Conservation (phyloP, 2,888 invertebrate genomes). For the Limnephilus lunatus region DNA sequence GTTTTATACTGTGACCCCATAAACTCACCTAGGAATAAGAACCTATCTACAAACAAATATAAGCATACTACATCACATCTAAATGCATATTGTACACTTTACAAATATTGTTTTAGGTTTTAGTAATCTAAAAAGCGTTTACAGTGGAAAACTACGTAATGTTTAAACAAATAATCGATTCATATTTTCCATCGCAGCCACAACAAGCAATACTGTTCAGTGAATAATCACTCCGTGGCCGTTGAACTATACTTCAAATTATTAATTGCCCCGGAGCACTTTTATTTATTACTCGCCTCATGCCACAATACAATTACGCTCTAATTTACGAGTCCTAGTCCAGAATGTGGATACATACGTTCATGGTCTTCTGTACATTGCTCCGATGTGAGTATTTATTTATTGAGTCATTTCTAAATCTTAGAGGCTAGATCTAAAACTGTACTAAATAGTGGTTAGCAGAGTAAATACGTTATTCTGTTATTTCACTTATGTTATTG, state of each 20-base stretch:
- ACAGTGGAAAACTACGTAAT: not conserved
- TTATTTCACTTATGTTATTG: not conserved
- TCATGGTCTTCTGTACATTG: constrained; percentile 1
- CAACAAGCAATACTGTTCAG: constrained; percentile 27
- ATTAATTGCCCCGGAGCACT: constrained; percentile 45
- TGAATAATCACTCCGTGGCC: constrained; percentile 34
- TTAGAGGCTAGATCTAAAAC: not conserved
- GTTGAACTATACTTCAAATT: constrained; percentile 37
- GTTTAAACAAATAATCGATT: not conserved
- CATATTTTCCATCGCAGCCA: not conserved
- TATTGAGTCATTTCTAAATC: not conserved
- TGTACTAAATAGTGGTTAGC: not conserved
- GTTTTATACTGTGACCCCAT: constrained; percentile 22
- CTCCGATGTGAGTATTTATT: constrained; percentile 34
- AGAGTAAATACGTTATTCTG: not conserved
- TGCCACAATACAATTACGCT: constrained; percentile 42
- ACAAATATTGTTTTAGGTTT: not conserved
- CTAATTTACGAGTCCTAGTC: constrained; percentile 30
- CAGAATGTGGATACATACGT: not conserved
- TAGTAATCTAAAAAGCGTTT: not conserved
- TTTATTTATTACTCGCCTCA: constrained; percentile 43
- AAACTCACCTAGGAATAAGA: not conserved
- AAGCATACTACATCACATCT: not conserved
- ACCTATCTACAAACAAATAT: not conserved
- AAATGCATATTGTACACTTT: not conserved